A percentile compares a stretch with the other conserved stretches of the same genome.
These are phyloP conservation scores for Hyles lineata DNA, from an alignment of 2,888 invertebrate species.

Conservation along the genomic window DNA sequence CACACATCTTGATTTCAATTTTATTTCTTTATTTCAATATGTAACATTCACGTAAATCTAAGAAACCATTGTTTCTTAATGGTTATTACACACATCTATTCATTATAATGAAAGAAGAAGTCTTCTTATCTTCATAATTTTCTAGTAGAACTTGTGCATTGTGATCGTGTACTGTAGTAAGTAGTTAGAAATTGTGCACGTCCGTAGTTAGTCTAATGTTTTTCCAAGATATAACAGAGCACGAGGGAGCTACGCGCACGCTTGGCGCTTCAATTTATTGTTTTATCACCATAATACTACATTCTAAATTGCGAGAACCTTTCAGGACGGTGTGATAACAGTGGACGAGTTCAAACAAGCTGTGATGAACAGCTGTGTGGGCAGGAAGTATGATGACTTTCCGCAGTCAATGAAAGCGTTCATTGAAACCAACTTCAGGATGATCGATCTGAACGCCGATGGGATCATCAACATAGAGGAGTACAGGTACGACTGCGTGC, in stretches of 20 bases:
- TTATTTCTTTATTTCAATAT: too few relatives aligned
- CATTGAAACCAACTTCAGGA: slow-evolving; percentile 92
- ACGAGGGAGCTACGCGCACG: slow-evolving; percentile 52
- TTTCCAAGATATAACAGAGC: slow-evolving; percentile 1
- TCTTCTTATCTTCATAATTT: too few relatives aligned
- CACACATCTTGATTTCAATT: too few relatives aligned
- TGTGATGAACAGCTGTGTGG: slow-evolving; percentile 92
- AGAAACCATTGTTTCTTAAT: too few relatives aligned
- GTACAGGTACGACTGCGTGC: slow-evolving; percentile 92
- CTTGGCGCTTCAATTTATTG: slow-evolving; percentile 51
- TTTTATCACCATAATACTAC: slow-evolving; percentile 32
- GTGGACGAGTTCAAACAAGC: slow-evolving; percentile 92
- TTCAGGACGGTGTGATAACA: slow-evolving; percentile 92
- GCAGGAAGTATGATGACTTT: slow-evolving; percentile 90
- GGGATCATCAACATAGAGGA: slow-evolving; percentile 92
- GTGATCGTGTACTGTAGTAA: background rate
- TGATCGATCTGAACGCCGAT: slow-evolving; percentile 92
- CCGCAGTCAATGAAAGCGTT: slow-evolving; percentile 95
- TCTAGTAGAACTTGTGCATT: background rate
- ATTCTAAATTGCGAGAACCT: slow-evolving; percentile 44
- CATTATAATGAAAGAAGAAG: background rate
- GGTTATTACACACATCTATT: too few relatives aligned
- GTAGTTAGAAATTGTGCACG: slow-evolving; percentile 15
- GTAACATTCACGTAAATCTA: too few relatives aligned
- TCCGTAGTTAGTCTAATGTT: background rate